phyloP scores from a whole-genome alignment of 1,140 invertebrate genomes.

The Drosophila lini region DNA sequence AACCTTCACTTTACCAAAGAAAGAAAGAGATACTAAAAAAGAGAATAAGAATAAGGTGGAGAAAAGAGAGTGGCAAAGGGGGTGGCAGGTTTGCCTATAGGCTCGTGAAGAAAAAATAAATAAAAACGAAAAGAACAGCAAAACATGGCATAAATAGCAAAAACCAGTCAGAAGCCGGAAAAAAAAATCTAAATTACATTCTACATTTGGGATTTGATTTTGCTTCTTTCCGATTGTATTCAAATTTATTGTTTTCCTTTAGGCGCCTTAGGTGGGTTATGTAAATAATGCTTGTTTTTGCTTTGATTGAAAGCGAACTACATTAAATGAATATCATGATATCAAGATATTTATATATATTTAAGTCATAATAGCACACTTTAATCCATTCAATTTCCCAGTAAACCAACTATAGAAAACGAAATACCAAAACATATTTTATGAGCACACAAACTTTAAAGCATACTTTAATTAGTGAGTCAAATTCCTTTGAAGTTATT shows the following conservation, averaged over 20 bases:
- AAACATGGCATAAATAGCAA: slow-evolving; percentile 31
- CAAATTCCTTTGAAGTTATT: slow-evolving; percentile 6
- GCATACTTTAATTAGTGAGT: background rate
- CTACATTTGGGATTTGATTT: background rate
- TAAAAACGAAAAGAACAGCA: slow-evolving; percentile 18
- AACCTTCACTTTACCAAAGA: background rate
- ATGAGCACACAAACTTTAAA: background rate
- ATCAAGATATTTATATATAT: background rate
- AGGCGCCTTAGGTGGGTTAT: slow-evolving; percentile 22
- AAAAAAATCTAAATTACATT: slow-evolving; percentile 32
- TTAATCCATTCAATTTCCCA: background rate
- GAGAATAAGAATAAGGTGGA: background rate
- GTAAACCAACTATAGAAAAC: background rate
- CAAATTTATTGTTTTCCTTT: slow-evolving; percentile 18
- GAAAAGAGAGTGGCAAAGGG: slow-evolving; percentile 13
- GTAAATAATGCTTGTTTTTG: slow-evolving; percentile 22
- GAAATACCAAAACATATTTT: background rate
- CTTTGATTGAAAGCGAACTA: slow-evolving; percentile 18
- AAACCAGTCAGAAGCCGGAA: slow-evolving; percentile 32
- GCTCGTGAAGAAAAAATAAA: slow-evolving; percentile 27
- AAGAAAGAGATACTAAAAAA: slow-evolving; percentile 4
- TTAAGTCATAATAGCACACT: no score
- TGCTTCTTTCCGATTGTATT: slow-evolving; percentile 1
- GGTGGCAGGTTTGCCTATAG: slow-evolving; percentile 21
- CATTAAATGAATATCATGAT: background rate